phyloP scores from a whole-genome alignment of 2,113 vertebrate genomes.

The Callocephalon fimbriatum region DNA sequence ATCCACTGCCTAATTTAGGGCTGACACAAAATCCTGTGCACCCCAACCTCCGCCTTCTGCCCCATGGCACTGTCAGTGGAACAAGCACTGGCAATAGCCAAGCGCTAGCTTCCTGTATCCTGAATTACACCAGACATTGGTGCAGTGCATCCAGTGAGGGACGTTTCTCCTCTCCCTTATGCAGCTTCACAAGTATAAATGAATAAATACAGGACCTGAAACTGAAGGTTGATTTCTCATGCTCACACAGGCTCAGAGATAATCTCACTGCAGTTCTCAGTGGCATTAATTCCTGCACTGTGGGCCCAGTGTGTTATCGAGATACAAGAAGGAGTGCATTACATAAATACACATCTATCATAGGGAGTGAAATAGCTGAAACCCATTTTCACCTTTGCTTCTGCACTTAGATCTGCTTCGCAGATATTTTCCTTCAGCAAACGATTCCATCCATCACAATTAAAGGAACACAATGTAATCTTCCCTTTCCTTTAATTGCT shows the following conservation, averaged over 20 bases:
- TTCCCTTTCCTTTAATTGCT: conserved; percentile 35
- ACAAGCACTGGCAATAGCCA: not conserved
- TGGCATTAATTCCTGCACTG: not conserved
- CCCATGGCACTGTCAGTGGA: accelerated
- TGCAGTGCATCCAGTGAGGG: not conserved
- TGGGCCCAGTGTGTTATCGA: not conserved
- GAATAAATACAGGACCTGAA: not conserved
- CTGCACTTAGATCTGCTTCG: not conserved
- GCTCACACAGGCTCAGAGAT: not conserved
- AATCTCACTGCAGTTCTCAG: not conserved
- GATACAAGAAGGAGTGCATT: conserved; percentile 16
- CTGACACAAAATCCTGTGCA: not conserved
- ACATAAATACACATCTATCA: not conserved
- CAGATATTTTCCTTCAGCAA: conserved; percentile 30
- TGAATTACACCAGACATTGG: not conserved
- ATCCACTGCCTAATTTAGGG: not conserved
- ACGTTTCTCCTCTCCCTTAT: not conserved
- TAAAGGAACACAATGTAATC: conserved; percentile 28
- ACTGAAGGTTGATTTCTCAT: not conserved
- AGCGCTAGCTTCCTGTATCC: not conserved
- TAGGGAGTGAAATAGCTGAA: not conserved
- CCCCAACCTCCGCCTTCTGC: not conserved
- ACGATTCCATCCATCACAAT: conserved; percentile 31
- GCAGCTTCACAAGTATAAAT: not conserved
- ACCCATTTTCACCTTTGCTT: not conserved